Evolutionary conservation across 1,140 invertebrate species (phyloP), one percentile per base, ranked within the genome.

Genomic region (Lucilia sericata): DNA sequence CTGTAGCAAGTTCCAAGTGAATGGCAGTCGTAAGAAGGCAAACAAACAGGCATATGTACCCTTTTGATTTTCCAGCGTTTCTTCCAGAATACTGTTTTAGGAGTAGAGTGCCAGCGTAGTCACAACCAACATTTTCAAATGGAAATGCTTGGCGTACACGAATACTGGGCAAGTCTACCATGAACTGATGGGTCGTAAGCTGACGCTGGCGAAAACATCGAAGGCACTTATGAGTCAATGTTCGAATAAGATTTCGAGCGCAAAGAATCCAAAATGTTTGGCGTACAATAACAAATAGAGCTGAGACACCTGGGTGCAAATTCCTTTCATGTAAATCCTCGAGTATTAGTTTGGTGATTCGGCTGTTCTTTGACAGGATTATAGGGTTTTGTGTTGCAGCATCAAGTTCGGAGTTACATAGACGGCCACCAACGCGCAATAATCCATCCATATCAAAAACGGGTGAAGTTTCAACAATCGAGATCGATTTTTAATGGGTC

Each of bases 171-270:
- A 74, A 14, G 25, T 74, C 74, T 5, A 7, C 74, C 74, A 74
- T 74, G 13, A 74, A 14, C 30, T 74, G 74, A 25, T 74, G 4
- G 74, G 5, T 30, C 25, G 21, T 14, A 74, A 21, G 19, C 30
- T 74, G 74, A 74, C 74, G 74, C 21, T 74, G 74, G 14, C 74
- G 74, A 74, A 74, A 74, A 74, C 74, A 74, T 74, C 21, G 19
- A 1, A 74, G 5, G 25, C 74, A 74, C 30, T 74, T 74, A 14
- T 30, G 25, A 4, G 74, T 74, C 30, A 74, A 74, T 7, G 21
- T 30, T 9, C 74, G 74, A 14, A 74, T 74, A 8, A 74, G 30
- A 30, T 74, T 74, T 74, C 74, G 21, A 25, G 74, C 74, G 13
- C 74, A 21, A 30, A 74, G 10, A 30, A 74, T 74, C 74, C 74